Evolutionary conservation across 1,140 invertebrate genomes (phyloP), one percentile per base, ranked within the genome.

Genomic region (Pomacea maculata): DNA sequence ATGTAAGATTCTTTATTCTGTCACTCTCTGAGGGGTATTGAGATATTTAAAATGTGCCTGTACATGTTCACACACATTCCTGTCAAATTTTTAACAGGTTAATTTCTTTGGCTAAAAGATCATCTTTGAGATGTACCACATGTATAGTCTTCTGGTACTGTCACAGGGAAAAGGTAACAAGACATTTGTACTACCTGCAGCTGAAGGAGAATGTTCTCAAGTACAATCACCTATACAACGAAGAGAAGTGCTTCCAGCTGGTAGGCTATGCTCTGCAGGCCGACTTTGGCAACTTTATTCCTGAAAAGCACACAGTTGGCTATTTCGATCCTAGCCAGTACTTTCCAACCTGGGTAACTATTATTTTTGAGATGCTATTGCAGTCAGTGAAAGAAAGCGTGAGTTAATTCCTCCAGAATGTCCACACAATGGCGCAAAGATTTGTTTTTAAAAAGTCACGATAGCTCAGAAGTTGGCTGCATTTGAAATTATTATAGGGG

Each of bases 141-240:
- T 45, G 34, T 45, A 45, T 45, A 45, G 34, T 6, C 34, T 45
- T 45, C 34, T 6, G 34, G 34, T 45, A 61, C 57, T 61, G 11
- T 61, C 15, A 72, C 89, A 95, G 95, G 91, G 96, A 98, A 93
- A 96, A 97, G 87, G 94, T 95, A 80, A 96, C 97, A 14, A 93
- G 96, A 45, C 95, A 97, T 87, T 95, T 98, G 88, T 99, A 99
- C 91, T 99, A 97, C 91, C 93, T 97, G 84, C 97, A 99, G 92
- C 92, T 99, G 87, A 95, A 96, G 64, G 94, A 97, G 89, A 99
- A 99, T 92, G 95, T 97, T 45, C 86, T 93, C 15, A 77, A 67
- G 54, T 93, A 92, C 87, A 87, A 87, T 75, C 92, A 92, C 83
- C 82, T 88, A 7, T 89, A 91, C 80, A 89, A 92, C 85, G 94